These are phyloP conservation scores for Myioborus miniatus DNA, from an alignment of 2,797 vertebrate species.

Conservation along the genomic window DNA sequence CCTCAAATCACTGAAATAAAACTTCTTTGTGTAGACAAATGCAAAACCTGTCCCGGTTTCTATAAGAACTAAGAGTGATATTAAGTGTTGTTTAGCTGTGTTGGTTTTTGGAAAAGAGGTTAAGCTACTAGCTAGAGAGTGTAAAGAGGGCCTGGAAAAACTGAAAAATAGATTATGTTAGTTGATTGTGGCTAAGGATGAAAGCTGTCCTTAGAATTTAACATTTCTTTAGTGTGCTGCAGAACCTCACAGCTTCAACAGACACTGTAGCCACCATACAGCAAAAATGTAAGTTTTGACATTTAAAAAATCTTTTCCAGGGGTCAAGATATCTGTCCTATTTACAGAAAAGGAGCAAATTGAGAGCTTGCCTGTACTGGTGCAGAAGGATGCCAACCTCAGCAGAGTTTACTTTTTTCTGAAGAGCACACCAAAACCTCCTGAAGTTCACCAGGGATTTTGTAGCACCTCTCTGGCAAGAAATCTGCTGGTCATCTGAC, in stretches of 20 bases:
- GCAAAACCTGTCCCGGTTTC: neutral
- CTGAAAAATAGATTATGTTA: slow-evolving; percentile 12
- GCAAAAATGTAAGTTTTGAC: neutral
- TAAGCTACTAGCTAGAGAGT: neutral
- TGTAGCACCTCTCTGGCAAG: neutral
- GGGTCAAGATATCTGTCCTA: neutral
- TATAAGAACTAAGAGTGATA: neutral
- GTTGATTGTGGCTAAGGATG: neutral
- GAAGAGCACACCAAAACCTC: neutral
- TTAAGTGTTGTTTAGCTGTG: neutral
- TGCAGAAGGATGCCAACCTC: neutral
- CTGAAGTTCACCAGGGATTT: neutral
- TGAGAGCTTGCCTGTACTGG: neutral
- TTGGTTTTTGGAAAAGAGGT: neutral
- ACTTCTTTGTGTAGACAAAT: slow-evolving; percentile 24
- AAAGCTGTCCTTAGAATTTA: neutral
- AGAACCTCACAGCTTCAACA: neutral
- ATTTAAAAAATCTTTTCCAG: neutral
- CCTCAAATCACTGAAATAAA: slow-evolving; percentile 26
- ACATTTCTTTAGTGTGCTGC: neutral
- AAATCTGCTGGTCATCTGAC: neutral
- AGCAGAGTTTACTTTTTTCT: neutral
- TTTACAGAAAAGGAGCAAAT: neutral
- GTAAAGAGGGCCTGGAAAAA: slow-evolving; percentile 3
- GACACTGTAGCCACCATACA: neutral